phyloP scores from a whole-genome alignment of 2,113 vertebrate genomes.

The Protobothrops mucrosquamatus region DNA sequence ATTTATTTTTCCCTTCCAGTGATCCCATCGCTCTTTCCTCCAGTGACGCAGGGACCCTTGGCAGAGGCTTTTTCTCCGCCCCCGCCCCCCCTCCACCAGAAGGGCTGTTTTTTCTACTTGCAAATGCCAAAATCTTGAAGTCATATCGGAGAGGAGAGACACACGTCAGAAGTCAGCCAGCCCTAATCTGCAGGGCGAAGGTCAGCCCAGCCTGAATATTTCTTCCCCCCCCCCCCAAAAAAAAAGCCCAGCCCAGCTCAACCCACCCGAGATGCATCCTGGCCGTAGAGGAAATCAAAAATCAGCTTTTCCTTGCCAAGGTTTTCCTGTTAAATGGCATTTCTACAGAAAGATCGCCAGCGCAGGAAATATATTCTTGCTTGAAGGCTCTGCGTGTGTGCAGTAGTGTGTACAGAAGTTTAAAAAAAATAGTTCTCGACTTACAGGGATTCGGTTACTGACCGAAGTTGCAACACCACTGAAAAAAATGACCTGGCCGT shows the following conservation, averaged over 20 bases:
- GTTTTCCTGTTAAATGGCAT: not conserved
- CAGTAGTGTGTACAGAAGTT: not conserved
- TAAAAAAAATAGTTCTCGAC: too few species aligned
- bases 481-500: too few species aligned
- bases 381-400: not conserved
- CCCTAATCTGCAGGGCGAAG: not conserved
- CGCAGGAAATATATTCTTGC: not conserved
- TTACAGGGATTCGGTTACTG: too few species aligned
- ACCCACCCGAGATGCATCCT: not conserved
- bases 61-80: not conserved
- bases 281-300: not conserved
- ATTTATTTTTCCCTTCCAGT: not conserved
- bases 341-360: not conserved
- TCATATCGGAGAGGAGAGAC: not conserved
- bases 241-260: not conserved
- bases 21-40: not conserved
- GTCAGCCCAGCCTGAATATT: not conserved
- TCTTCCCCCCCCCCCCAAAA: not conserved
- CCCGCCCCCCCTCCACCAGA: accelerated
- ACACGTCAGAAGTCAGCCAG: not conserved
- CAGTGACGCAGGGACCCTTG: not conserved
- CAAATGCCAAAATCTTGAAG: slow-evolving; percentile 5
- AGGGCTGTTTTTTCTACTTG: not conserved
- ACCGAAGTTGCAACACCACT: too few species aligned
- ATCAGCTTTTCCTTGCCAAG: not conserved